These are phyloP conservation scores for Trachymyrmex cornetzi DNA, from an alignment of 1,140 invertebrate genomes.

Conservation along the genomic window DNA sequence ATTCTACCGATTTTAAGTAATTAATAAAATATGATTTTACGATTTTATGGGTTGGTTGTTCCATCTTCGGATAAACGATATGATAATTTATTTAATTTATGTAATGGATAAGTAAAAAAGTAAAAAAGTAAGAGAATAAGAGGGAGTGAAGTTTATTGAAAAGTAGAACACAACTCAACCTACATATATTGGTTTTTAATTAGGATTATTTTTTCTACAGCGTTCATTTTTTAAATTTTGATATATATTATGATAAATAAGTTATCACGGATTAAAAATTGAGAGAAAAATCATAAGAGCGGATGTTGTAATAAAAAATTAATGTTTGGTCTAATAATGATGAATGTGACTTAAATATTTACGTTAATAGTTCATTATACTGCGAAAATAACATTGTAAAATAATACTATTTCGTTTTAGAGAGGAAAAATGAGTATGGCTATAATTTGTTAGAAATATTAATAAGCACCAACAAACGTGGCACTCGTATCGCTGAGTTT, in stretches of 20 bases:
- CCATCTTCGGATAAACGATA: too few species aligned
- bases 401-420: not conserved
- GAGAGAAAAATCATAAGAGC: not conserved
- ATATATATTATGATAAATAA: not conserved
- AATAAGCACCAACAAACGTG: constrained; percentile 26
- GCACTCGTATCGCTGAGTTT: not conserved
- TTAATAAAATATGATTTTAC: not conserved
- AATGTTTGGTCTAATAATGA: not conserved
- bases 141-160: too few species aligned
- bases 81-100: too few species aligned
- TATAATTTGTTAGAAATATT: constrained; percentile 52
- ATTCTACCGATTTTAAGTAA: not conserved
- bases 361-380: not conserved
- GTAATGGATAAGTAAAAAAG: too few species aligned
- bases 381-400: constrained; percentile 19
- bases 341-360: constrained; percentile 46
- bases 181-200: not conserved
- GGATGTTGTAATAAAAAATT: constrained; percentile 11
- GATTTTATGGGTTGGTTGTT: not conserved
- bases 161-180: too few species aligned
- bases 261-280: constrained; percentile 9
- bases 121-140: too few species aligned
- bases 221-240: not conserved
- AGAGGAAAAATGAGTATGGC: not conserved
- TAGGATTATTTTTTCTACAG: not conserved